Conservation (phyloP, 2,113 vertebrate species). For the Emydura subglobosa region DNA sequence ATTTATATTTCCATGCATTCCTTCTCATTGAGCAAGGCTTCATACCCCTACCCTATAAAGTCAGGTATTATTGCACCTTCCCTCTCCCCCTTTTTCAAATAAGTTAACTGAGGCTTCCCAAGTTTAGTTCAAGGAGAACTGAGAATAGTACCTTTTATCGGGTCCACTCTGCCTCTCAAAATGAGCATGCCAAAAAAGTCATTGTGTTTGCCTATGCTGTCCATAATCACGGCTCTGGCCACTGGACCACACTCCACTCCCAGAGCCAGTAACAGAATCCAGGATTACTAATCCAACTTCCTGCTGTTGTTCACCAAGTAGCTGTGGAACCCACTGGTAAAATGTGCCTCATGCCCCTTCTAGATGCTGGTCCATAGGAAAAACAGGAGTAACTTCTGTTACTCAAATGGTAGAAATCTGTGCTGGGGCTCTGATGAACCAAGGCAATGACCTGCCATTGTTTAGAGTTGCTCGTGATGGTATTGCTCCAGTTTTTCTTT, state of each 20-base stretch:
- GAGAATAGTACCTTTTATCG: neutral
- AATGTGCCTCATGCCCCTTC: accelerated
- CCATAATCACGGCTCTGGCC: neutral
- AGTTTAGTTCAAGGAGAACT: neutral
- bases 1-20: neutral
- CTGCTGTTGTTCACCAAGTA: neutral
- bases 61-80: neutral
- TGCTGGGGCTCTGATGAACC: neutral
- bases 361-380: neutral
- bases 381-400: accelerated
- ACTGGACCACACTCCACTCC: accelerated
- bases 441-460: neutral
- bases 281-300: neutral
- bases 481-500: too few relatives aligned
- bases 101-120: neutral
- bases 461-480: too few relatives aligned
- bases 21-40: too few relatives aligned
- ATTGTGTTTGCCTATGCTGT: accelerated
- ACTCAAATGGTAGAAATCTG: too few relatives aligned
- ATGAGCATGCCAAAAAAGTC: accelerated
- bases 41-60: too few relatives aligned
- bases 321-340: neutral
- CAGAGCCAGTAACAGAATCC: neutral
- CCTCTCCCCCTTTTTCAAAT: neutral
- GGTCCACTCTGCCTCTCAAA: neutral